Evolutionary conservation across 1,140 invertebrate genomes (phyloP), one percentile per base, ranked within the genome.

Genomic region (Rhynchophorus ferrugineus): DNA sequence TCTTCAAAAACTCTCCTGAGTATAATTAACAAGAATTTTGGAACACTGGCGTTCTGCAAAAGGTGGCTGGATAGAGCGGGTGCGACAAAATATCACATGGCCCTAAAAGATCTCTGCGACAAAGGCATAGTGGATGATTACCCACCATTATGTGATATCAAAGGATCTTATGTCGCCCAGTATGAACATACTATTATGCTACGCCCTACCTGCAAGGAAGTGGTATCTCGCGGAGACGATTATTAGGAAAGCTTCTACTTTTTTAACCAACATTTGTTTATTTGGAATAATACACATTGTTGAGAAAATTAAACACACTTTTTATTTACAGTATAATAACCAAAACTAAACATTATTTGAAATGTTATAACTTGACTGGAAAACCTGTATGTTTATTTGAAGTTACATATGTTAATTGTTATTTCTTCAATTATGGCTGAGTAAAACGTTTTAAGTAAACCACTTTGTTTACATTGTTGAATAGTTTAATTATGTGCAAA

Each of bases 121-220:
- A 97, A 96, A 70, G 80, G 81, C 16, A 89, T 97, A 35, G 87
- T 99, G 0, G 92, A 97, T 64, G 85, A 95, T 9, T 99, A 99
- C 74, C 97, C 97, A 5, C 97, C 97, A 3, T 78, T 99, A 16
- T 98, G 95, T 68, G 97, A 99, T 69, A 81, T 91, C 20, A 97
- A 95, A 70, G 96, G 96, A 49, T 95, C 88, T 69, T 99, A 98
- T 72, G 99, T 96, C 0, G 97, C 97, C 39, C 97, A 99, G 72
- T 99, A 91, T 70, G 97, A 99, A 71, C 97, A 99, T 72, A 99
- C 97, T 1, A 91, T 99, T 63, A 81, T 99, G 38, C 76, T 99
- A 38, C 78, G 96, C 63, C 96, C 97, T 9, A 98, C 95, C 0
- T 99, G 95, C 76, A 99, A 99, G 73, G 97, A 99, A 76, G 83